These are phyloP conservation scores for Petromus typicus DNA, from an alignment of 2,113 vertebrate species.

Conservation along the genomic window DNA sequence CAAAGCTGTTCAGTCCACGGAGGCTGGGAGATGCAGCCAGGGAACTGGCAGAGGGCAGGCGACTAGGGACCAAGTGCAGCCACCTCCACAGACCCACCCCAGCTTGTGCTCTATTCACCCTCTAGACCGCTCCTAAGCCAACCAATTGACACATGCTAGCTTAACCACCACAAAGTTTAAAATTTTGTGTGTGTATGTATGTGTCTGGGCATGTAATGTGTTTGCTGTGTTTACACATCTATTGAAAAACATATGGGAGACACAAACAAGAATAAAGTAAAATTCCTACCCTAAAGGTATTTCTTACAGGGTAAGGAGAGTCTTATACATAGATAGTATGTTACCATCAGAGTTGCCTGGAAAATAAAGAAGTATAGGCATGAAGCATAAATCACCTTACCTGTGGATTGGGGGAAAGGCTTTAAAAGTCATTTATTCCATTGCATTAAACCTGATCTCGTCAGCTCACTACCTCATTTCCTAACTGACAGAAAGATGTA, in stretches of 20 bases:
- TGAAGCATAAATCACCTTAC: not conserved
- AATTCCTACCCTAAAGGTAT: not conserved
- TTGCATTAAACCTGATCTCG: not conserved
- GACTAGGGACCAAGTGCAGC: too few relatives aligned
- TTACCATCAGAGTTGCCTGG: not conserved
- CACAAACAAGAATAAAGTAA: not conserved
- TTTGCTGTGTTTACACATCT: not conserved
- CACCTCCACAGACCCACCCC: not conserved
- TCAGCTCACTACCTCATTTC: not conserved
- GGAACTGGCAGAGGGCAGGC: not conserved
- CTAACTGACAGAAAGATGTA: not conserved
- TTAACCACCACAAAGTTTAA: not conserved
- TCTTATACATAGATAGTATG: not conserved
- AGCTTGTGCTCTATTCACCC: not conserved
- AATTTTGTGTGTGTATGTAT: not conserved
- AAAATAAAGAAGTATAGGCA: not conserved
- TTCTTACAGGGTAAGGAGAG: not conserved
- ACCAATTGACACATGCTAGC: not conserved
- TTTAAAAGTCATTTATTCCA: not conserved
- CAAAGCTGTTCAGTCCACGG: not conserved
- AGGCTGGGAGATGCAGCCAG: too few relatives aligned
- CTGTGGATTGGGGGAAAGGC: not conserved
- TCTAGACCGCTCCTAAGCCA: not conserved
- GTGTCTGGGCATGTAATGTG: too few relatives aligned
- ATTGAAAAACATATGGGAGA: not conserved